Conservation (phyloP, 2,888 invertebrate genomes). For the Papilio demoleus region DNA sequence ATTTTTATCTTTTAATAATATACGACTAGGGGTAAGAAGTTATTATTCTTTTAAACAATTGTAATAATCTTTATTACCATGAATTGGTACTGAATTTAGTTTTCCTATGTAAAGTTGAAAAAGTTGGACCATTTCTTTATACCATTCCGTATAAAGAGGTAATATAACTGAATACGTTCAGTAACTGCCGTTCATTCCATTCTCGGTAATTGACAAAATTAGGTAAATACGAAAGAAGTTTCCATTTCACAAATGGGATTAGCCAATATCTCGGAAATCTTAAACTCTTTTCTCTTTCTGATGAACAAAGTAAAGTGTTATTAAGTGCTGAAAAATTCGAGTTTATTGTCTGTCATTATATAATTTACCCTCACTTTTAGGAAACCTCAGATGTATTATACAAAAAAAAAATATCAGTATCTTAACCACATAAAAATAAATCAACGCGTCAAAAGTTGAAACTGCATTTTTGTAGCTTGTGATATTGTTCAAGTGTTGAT, state of each 20-base stretch:
- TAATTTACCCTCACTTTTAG: background rate
- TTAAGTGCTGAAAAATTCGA: constrained; percentile 4
- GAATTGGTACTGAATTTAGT: constrained; percentile 6
- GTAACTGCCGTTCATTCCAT: constrained; percentile 34
- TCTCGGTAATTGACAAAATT: constrained; percentile 38
- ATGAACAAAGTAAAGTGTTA: constrained; percentile 23
- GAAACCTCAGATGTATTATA: background rate
- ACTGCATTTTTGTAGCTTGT: no score
- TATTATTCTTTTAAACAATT: background rate
- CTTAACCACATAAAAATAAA: no score
- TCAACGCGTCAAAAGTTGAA: no score
- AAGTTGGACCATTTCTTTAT: constrained; percentile 25
- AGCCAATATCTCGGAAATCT: constrained; percentile 31
- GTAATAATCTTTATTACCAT: constrained; percentile 1
- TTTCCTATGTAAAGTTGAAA: constrained; percentile 18
- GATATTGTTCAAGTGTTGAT: no score
- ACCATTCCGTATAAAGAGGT: constrained; percentile 26
- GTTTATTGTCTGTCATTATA: constrained; percentile 6
- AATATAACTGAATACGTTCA: constrained; percentile 23
- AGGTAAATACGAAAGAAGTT: constrained; percentile 40
- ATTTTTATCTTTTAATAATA: background rate
- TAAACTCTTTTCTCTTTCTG: constrained; percentile 19
- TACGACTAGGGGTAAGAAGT: background rate
- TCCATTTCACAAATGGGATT: constrained; percentile 39
- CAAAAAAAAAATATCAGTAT: no score